Percentiles rank a stretch among this genome's conserved stretches.
Evolutionary conservation across 92 coral and sea anemone genomes (phyloP).

Genomic region (Epizoanthus illoricatus): DNA sequence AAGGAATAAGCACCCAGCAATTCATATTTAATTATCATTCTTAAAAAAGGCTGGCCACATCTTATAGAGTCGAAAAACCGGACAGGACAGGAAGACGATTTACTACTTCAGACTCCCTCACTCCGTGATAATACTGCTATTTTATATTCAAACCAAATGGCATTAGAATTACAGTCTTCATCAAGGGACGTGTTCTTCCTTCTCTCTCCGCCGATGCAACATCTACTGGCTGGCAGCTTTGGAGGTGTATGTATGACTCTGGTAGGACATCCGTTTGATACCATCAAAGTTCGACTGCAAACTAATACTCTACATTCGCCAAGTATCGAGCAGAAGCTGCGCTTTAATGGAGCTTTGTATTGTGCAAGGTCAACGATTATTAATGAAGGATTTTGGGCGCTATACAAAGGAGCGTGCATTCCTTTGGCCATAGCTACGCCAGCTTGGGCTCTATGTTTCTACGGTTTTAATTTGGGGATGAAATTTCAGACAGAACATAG

Average conservation of each 20-base stretch:
- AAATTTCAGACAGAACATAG: conserved; percentile 61
- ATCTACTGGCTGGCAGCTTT: conserved; percentile 81
- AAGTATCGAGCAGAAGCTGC: background rate
- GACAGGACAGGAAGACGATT: too few species aligned
- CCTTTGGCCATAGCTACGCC: conserved; percentile 80
- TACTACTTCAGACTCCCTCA: too few species aligned
- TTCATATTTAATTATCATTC: too few species aligned
- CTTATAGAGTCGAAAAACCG: too few species aligned
- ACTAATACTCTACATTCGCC: conserved; percentile 49
- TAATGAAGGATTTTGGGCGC: conserved; percentile 74
- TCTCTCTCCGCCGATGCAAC: conserved; percentile 44
- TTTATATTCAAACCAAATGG: too few species aligned
- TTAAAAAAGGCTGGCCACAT: too few species aligned
- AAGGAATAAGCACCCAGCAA: too few species aligned
- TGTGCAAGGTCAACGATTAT: conserved; percentile 62
- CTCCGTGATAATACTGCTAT: too few species aligned
- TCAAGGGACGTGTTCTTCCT: background rate
- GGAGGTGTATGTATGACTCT: conserved; percentile 75
- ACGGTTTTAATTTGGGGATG: conserved; percentile 71
- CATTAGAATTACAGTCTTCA: background rate
- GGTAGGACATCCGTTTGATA: conserved; percentile 91
- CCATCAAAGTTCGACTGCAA: conserved; percentile 93
- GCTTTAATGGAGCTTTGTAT: conserved; percentile 69
- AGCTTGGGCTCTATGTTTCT: conserved; percentile 67
- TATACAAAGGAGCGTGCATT: conserved; percentile 81